Conservation (phyloP, 1,140 invertebrate species). For the Augochlora pura region DNA sequence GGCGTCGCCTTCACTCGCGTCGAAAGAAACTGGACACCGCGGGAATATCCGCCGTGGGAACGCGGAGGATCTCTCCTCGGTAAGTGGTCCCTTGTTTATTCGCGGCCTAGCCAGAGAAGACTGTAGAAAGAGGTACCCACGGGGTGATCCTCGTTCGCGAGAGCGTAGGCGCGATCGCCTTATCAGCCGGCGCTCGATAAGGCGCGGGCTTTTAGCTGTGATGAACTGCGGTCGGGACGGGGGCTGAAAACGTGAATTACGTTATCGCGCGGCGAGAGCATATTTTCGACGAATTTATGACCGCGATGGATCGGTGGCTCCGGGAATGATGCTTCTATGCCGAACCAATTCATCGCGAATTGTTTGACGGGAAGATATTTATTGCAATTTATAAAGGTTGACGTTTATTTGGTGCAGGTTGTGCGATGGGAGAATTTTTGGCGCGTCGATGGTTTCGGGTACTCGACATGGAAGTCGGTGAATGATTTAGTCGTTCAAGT, state of each 20-base stretch:
- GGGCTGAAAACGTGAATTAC: constrained; percentile 41
- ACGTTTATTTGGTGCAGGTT: too few species aligned
- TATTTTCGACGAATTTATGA: constrained; percentile 24
- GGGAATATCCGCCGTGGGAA: constrained; percentile 51
- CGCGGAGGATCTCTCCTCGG: constrained; percentile 9
- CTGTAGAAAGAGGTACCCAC: neutral
- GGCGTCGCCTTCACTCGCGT: too few species aligned
- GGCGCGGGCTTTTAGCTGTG: constrained; percentile 45
- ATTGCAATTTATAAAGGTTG: too few species aligned
- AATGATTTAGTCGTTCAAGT: too few species aligned
- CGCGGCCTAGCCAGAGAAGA: constrained; percentile 12
- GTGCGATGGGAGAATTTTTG: too few species aligned
- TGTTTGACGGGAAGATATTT: too few species aligned
- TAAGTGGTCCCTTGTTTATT: constrained; percentile 56
- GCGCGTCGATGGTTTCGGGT: too few species aligned
- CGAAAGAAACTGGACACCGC: neutral
- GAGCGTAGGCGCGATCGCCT: constrained; percentile 41
- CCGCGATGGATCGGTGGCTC: neutral
- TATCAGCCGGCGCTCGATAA: constrained; percentile 36
- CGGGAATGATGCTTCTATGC: too few species aligned
- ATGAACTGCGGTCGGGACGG: constrained; percentile 27
- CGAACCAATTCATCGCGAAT: too few species aligned
- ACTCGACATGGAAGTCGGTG: too few species aligned
- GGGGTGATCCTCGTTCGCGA: constrained; percentile 37
- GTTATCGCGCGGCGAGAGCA: constrained; percentile 22